Conservation (phyloP, 1,140 invertebrate genomes). For the Lucilia cuprina region DNA sequence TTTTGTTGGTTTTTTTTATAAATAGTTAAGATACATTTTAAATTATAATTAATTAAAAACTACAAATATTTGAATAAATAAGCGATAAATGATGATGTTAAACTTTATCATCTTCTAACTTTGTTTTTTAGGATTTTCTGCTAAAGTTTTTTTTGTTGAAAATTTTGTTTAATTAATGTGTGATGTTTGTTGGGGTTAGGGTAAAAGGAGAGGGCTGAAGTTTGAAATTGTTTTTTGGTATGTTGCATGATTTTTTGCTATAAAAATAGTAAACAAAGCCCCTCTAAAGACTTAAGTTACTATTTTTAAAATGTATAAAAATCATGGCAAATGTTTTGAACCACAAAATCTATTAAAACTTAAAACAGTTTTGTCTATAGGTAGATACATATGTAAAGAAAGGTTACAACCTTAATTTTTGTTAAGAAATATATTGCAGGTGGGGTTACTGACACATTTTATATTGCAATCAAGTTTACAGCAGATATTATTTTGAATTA, state of each 20-base stretch:
- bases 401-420: not conserved
- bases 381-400: not conserved
- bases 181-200: not conserved
- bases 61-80: not conserved
- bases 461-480: too few relatives aligned
- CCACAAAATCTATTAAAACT: conserved; percentile 22
- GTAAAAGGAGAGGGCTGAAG: too few relatives aligned
- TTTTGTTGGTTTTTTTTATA: not conserved
- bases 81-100: not conserved
- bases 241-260: too few relatives aligned
- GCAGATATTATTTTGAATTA: too few relatives aligned
- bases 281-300: not conserved
- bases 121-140: not conserved
- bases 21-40: not conserved
- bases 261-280: too few relatives aligned
- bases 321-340: not conserved
- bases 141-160: not conserved
- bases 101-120: not conserved
- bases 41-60: not conserved
- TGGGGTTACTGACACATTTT: too few relatives aligned
- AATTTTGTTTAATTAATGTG: not conserved
- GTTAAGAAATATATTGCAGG: too few relatives aligned
- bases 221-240: too few relatives aligned
- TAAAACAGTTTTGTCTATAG: conserved; percentile 33
- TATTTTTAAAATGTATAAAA: not conserved